Evolutionary conservation across 2,113 vertebrate genomes (phyloP), one percentile per base, ranked within the genome.

Genomic region (Stegostoma tigrinum): DNA sequence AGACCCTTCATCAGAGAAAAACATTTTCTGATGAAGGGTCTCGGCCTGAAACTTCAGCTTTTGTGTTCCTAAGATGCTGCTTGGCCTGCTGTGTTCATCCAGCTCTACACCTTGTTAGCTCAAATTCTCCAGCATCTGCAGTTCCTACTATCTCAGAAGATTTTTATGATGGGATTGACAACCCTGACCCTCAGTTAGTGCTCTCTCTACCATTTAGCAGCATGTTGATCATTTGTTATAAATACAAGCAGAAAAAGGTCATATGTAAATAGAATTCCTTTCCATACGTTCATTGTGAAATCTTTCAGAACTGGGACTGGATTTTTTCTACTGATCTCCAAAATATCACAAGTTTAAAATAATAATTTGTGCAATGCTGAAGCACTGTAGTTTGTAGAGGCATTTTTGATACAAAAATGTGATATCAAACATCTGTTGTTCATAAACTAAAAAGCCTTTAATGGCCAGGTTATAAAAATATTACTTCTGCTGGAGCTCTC

Each of bases 331-430:
- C 5, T 3, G 10, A 30, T 24, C 67, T n/a, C 94, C 67, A 72
- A 72, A 94, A 68, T 38, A 38, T 95, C 94, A 72, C 42, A 72
- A 70, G 14, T 48, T 42, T 45, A 42, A 42, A 94, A 70, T 45
- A 38, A 94, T 45, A 42, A 70, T 70, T 70, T 70, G 45, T 94
- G 24, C 70, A 94, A 68, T 67, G 70, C 38, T 27, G 52, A 64
- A 38, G 64, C 30, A 94, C 42, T 45, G 45, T 30, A 48, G 38
- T 45, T 94, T 5, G 6, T 30, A 24, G 23, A 94, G 23, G 70
- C n/a, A 94, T 94, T 94, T 70, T 24, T 70, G 66, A 94, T 42
- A 70, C 87, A 72, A 45, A 70, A 70, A 67, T 90, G 38, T 94
- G 38, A 70, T 70, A 70, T 68, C 19, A 70, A 94, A 94, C 23